phyloP scores from a whole-genome alignment of 2,113 vertebrate species.

The Labeo rohita region DNA sequence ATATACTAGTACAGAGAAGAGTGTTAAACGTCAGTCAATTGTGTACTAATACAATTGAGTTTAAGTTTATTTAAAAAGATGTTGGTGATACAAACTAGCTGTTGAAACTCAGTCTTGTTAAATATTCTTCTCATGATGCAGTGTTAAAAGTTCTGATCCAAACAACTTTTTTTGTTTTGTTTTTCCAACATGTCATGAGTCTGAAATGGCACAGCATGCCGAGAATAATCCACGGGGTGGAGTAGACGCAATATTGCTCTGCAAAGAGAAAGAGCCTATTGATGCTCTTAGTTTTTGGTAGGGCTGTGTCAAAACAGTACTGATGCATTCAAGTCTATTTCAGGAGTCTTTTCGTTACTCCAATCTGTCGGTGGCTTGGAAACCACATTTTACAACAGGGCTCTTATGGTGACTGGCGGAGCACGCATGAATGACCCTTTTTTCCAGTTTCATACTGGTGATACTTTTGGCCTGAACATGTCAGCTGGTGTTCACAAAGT shows the following conservation, averaged over 20 bases:
- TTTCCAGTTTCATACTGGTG: constrained; percentile 65
- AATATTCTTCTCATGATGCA: background rate
- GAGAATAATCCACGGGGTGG: background rate
- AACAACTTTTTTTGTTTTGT: background rate
- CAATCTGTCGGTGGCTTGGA: constrained; percentile 2
- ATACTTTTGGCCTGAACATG: constrained; percentile 64
- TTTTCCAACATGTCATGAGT: background rate
- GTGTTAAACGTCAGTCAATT: background rate
- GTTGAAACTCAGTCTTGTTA: background rate
- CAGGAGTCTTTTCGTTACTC: background rate
- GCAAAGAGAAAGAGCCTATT: background rate
- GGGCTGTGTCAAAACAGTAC: constrained; percentile 17
- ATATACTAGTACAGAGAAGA: background rate
- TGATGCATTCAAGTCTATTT: constrained; percentile 19
- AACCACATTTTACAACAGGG: background rate
- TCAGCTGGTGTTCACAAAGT: constrained; percentile 63
- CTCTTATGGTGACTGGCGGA: background rate
- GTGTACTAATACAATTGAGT: background rate
- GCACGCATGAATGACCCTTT: constrained; percentile 54
- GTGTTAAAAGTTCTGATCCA: background rate
- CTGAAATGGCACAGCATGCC: background rate
- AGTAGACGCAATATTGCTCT: background rate
- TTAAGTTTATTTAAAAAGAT: background rate
- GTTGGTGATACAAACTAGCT: background rate
- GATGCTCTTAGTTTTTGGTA: background rate